Percentiles rank a stretch among this genome's conserved stretches.
These are phyloP conservation scores for Setipinna tenuifilis DNA, from an alignment of 2,797 vertebrate species.

Conservation along the genomic window DNA sequence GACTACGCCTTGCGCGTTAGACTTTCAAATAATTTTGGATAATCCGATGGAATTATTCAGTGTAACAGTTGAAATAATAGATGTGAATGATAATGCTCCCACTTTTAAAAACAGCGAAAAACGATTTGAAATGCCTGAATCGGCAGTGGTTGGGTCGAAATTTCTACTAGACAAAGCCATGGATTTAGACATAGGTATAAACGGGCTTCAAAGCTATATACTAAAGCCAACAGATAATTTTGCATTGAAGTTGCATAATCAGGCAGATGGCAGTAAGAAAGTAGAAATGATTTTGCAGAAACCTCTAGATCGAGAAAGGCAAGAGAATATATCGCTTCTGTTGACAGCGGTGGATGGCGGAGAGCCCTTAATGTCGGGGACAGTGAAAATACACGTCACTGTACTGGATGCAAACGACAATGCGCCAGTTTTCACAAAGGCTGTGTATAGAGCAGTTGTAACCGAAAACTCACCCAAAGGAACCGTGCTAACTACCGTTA, in stretches of 20 bases:
- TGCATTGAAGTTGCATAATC: slow-evolving; percentile 26
- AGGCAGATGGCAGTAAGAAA: slow-evolving; percentile 29
- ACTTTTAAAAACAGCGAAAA: slow-evolving; percentile 24
- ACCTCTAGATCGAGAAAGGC: slow-evolving; percentile 46
- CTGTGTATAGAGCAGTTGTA: slow-evolving; percentile 31
- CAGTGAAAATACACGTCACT: slow-evolving; percentile 28
- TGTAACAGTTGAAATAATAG: slow-evolving; percentile 28
- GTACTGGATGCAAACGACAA: slow-evolving; percentile 49
- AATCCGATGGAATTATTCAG: slow-evolving; percentile 43
- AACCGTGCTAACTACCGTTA: slow-evolving; percentile 1
- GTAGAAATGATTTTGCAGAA: slow-evolving; percentile 45
- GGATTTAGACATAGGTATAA: slow-evolving; percentile 45
- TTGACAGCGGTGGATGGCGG: slow-evolving; percentile 50
- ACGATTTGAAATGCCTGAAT: slow-evolving; percentile 41
- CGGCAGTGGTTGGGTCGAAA: slow-evolving; percentile 29
- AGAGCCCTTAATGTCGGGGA: slow-evolving; percentile 39
- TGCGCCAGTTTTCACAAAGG: slow-evolving; percentile 38
- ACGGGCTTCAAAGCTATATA: slow-evolving; percentile 41
- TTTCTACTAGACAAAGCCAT: slow-evolving; percentile 45
- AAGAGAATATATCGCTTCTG: slow-evolving; percentile 30
- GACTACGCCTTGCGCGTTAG: slow-evolving; percentile 59
- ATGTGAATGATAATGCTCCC: slow-evolving; percentile 47
- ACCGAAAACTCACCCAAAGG: slow-evolving; percentile 37
- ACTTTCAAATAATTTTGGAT: slow-evolving; percentile 62
- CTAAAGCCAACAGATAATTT: slow-evolving; percentile 42